phyloP scores from a whole-genome alignment of 2,888 invertebrate species.

The Serrognathus titanus region DNA sequence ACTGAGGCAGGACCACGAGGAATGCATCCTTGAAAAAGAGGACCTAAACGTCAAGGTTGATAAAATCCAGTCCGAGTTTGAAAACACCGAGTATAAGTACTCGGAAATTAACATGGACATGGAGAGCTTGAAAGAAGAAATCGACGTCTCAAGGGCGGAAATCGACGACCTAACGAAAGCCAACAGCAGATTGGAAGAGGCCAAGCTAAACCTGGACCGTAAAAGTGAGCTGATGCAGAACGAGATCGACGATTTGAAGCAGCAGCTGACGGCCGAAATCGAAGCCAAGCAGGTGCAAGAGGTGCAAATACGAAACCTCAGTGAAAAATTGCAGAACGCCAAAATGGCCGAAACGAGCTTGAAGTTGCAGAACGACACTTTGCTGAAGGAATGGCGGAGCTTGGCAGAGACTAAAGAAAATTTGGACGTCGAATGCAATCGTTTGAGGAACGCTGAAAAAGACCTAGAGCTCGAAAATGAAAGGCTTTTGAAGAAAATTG shows the following conservation, averaged over 20 bases:
- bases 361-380: constrained; percentile 39
- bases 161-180: constrained; percentile 36
- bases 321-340: constrained; percentile 43
- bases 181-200: constrained; percentile 29
- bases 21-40: constrained; percentile 34
- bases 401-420: constrained; percentile 29
- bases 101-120: constrained; percentile 51
- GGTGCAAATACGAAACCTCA: constrained; percentile 34
- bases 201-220: constrained; percentile 30
- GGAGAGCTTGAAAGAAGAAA: constrained; percentile 47
- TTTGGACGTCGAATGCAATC: constrained; percentile 27
- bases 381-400: constrained; percentile 35
- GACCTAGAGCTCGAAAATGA: constrained; percentile 5
- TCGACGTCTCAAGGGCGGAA: constrained; percentile 38
- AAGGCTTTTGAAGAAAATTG: constrained; percentile 18
- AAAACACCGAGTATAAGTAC: constrained; percentile 44
- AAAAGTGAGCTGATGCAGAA: constrained; percentile 33
- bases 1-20: constrained; percentile 57
- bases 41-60: constrained; percentile 47
- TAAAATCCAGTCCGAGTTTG: constrained; percentile 48
- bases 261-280: constrained; percentile 36
- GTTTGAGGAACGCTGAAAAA: constrained; percentile 19
- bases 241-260: constrained; percentile 36
- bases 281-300: constrained; percentile 29
- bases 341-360: constrained; percentile 45